Evolutionary conservation across 2,888 invertebrate species (phyloP).

Genomic region (Eulithis prunata): DNA sequence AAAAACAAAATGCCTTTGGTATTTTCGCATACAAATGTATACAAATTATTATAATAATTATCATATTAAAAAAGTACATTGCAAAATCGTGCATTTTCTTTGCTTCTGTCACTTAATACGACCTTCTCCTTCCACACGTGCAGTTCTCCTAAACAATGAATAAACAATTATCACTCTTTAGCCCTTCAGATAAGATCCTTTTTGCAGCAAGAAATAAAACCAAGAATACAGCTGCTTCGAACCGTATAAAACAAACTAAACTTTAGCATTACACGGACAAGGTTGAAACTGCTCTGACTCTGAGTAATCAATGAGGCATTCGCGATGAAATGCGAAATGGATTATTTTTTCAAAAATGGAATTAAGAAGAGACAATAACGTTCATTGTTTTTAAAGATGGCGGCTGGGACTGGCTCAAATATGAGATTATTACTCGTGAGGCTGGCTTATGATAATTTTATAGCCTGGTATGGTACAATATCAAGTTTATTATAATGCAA

Average conservation of each 20-base stretch:
- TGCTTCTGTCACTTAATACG: conserved; percentile 58
- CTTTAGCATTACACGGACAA: conserved; percentile 49
- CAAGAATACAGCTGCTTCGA: conserved; percentile 68
- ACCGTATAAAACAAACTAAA: conserved; percentile 46
- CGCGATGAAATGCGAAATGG: conserved; percentile 82
- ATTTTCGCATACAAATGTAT: conserved; percentile 38
- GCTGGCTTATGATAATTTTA: conserved; percentile 77
- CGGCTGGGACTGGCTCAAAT: conserved; percentile 71
- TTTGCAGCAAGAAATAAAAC: conserved; percentile 58
- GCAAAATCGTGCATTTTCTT: conserved; percentile 67
- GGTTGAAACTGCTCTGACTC: conserved; percentile 47
- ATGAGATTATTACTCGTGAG: conserved; percentile 76
- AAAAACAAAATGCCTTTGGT: conserved; percentile 6
- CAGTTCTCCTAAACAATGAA: conserved; percentile 72
- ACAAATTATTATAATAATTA: conserved; percentile 72
- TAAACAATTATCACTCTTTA: conserved; percentile 63
- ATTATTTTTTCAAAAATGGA: conserved; percentile 84
- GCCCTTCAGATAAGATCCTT: conserved; percentile 61
- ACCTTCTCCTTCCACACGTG: conserved; percentile 66
- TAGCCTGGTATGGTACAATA: conserved; percentile 66
- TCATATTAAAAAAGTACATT: conserved; percentile 72
- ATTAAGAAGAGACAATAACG: conserved; percentile 84
- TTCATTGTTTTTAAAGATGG: conserved; percentile 83
- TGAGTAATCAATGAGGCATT: conserved; percentile 71
- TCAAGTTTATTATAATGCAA: conserved; percentile 63